Evolutionary conservation across 2,797 vertebrate species (phyloP).

Genomic region (Chlorospingus flavigularis): DNA sequence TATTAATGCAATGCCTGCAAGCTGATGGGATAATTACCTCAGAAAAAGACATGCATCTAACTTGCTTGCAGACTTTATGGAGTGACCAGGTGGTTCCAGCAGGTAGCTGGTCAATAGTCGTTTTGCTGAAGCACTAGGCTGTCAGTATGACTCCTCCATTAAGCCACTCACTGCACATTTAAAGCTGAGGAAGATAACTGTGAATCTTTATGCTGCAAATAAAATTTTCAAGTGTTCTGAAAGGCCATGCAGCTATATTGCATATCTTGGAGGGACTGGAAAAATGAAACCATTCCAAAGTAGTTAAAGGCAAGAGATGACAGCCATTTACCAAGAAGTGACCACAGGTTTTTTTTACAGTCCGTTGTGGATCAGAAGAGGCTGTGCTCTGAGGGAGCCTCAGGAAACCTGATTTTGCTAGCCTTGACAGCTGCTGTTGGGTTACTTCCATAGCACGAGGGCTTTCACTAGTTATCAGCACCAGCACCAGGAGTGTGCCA

Average conservation of each 20-base stretch:
- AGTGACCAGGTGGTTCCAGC: neutral
- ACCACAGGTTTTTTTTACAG: neutral
- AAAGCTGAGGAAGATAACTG: rapidly evolving
- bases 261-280: neutral
- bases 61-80: neutral
- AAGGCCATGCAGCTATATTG: neutral
- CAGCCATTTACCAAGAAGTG: neutral
- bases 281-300: neutral
- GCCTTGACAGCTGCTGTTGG: neutral
- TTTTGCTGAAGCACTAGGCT: neutral
- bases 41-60: neutral
- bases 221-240: neutral
- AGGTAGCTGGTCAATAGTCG: neutral
- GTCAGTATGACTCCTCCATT: neutral
- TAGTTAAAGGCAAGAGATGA: neutral
- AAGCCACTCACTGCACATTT: neutral
- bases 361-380: rapidly evolving
- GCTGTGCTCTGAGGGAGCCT: rapidly evolving
- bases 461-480: neutral
- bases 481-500: neutral
- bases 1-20: neutral
- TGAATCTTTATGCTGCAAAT: neutral
- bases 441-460: rapidly evolving
- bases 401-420: neutral
- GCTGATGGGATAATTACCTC: neutral